These are phyloP conservation scores for Thamnaconus septentrionalis DNA, from an alignment of 2,113 vertebrate species.

Conservation along the genomic window DNA sequence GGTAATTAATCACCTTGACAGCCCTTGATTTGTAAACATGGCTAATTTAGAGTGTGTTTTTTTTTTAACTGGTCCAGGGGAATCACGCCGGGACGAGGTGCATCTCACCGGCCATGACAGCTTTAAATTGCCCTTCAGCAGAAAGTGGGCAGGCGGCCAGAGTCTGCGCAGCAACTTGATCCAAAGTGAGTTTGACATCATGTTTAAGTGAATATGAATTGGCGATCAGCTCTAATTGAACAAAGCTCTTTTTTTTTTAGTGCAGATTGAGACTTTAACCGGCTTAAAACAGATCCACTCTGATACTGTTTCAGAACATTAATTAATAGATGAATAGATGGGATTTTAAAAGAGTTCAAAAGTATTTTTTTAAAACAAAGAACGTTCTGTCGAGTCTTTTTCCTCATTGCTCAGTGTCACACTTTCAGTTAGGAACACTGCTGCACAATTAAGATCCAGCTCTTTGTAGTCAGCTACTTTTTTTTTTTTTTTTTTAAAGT, in stretches of 20 bases:
- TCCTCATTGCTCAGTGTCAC: too few species aligned
- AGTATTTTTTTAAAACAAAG: too few species aligned
- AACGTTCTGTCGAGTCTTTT: too few species aligned
- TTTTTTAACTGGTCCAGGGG: neutral
- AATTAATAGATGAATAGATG: neutral
- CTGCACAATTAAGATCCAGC: neutral
- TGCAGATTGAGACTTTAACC: too few species aligned
- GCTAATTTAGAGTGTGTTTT: conserved; percentile 53
- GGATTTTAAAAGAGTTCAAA: neutral
- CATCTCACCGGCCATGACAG: conserved; percentile 30
- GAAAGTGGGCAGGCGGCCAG: conserved; percentile 39
- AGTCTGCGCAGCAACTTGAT: conserved; percentile 38
- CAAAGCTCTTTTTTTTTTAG: neutral
- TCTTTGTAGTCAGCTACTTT: neutral
- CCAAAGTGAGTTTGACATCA: conserved; percentile 55
- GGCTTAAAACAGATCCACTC: neutral
- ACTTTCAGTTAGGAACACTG: too few species aligned
- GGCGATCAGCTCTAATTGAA: conserved; percentile 29
- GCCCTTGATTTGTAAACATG: conserved; percentile 63
- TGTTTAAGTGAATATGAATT: conserved; percentile 51
- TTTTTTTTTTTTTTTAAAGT: neutral
- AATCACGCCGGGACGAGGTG: conserved; percentile 26
- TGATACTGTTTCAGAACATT: neutral
- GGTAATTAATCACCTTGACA: conserved; percentile 72
- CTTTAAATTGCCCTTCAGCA: conserved; percentile 54